Base-by-base conservation (phyloP, 2,113 vertebrate species). In the Fulmarus glacialis region DNA sequence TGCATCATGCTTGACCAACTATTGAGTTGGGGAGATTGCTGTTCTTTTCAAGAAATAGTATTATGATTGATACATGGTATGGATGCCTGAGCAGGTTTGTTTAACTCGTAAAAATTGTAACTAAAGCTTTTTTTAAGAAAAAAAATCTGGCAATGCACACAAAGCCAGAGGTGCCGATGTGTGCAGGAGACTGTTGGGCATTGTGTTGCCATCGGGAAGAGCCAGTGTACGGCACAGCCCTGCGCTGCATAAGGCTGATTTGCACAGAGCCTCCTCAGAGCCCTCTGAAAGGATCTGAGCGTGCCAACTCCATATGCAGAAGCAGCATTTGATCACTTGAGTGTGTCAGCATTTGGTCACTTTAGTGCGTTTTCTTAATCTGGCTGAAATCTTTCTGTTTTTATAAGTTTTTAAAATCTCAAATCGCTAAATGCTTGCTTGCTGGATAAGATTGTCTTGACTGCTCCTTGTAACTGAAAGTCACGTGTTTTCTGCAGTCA, bases 161-260 rank as follows among this genome's bases (percentile, higher is more conserved):
- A 8, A 3, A 38, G 50, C 29, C 71, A 48, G 40, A 60, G 64
- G 38, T 26, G 23, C 26, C 1, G 8, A 11, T 5, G 45, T 36
- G 26, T 14, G 45, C 20, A 6, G 72, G 50, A 82, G 18, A 30
- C 59, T 50, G 59, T 11, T 14, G 52, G 59, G 21, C 21, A 8
- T 27, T 32, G 59, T 13, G 12, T 10, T 38, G 62, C 34, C 22
- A 2, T 50, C 2, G 12, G 36, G 70, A 21, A 32, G 26, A 47
- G 40, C 58, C 13, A 2, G 21, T 2, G 27, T 22, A 8, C 4
- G 17, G 36, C 55, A 14, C 27, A 29, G 24, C 32, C 23, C 8
- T 23, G 38, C 1, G 10, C 36, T 4, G 58, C 4, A 2, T 1
- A 5, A 40, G 59, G 55, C 40, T 14, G 40, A 8, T 24, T 24